Evolutionary conservation across 2,113 vertebrate genomes (phyloP), one percentile per base, ranked within the genome.

Genomic region (Spizaetus ornatus): DNA sequence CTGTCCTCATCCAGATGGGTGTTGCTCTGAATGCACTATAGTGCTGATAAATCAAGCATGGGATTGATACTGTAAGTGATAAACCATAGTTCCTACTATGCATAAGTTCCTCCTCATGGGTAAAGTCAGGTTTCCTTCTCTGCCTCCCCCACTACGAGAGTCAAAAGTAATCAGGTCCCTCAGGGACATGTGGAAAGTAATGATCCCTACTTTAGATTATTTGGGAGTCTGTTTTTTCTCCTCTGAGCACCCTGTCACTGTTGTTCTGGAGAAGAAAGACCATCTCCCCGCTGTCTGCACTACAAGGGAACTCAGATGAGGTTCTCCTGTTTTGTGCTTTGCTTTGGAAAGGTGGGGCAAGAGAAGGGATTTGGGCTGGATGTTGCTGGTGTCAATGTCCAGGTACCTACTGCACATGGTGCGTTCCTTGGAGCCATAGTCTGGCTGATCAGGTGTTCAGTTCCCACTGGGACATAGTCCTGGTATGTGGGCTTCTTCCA

Each of bases 221-320:
- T 22, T 16, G 6, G 2, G 21, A 72, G 11, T n/a, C 22, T n/a
- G 5, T 0, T 69, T 42, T 74, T 85, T 53, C 25, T 80, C 25
- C n/a, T 92, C 34, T 62, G 32, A 74, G 29, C 22, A 16, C 5
- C 1, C 11, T 36, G 7, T 43, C 50, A 16, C 23, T 32, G 1
- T 26, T 70, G 25, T 17, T 81, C 26, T 20, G 15, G 16, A 50
- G 18, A 16, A 52, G 6, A 70, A 90, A 52, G 6, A 16, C 14
- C 11, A n/a, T 80, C 11, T 73, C 10, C 7, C 16, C 0, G 1
- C 15, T 32, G 3, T 20, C 6, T 34, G 12, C 17, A 8, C 23
- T 62, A 29, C 6, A 61, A 26, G 18, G 17, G 17, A 85, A 70
- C 6, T 50, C 15, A 42, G 15, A 50, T 40, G 32, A 48, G 4